Conservation (phyloP, 2,888 invertebrate species). For the Congeria kusceri region DNA sequence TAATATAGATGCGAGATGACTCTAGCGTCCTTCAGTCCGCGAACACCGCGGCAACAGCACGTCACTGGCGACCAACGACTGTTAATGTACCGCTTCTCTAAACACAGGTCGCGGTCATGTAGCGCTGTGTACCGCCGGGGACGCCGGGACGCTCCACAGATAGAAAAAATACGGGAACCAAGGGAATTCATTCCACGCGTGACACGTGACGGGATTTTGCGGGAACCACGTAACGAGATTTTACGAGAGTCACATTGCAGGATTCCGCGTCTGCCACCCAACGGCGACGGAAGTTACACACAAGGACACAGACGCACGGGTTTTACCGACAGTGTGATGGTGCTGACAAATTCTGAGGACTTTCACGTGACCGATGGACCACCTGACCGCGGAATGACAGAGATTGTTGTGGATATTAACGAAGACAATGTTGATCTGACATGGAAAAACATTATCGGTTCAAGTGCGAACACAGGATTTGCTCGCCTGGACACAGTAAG, state of each 20-base stretch:
- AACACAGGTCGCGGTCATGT: conserved; percentile 58
- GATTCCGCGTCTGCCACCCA: background rate
- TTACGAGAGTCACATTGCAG: background rate
- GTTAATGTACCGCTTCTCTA: conserved; percentile 63
- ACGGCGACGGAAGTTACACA: no score
- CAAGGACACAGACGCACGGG: conserved; percentile 13
- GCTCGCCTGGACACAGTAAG: conserved; percentile 53
- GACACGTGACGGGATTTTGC: background rate
- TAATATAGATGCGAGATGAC: background rate
- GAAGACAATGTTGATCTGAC: conserved; percentile 3
- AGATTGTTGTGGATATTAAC: conserved; percentile 1
- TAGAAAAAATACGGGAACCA: background rate
- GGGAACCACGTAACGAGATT: background rate
- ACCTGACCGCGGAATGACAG: background rate
- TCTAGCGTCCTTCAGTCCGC: conserved; percentile 15
- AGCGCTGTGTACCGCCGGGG: conserved; percentile 26
- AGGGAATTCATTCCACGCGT: background rate
- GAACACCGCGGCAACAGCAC: conserved; percentile 11
- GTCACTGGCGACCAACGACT: conserved; percentile 28
- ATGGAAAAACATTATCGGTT: background rate
- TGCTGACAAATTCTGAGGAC: conserved; percentile 21
- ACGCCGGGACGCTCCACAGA: background rate
- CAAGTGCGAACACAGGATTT: conserved; percentile 19
- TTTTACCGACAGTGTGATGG: conserved; percentile 30
- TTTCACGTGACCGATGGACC: background rate